phyloP scores from a whole-genome alignment of 2,797 vertebrate species.

The Pitangus sulphuratus region DNA sequence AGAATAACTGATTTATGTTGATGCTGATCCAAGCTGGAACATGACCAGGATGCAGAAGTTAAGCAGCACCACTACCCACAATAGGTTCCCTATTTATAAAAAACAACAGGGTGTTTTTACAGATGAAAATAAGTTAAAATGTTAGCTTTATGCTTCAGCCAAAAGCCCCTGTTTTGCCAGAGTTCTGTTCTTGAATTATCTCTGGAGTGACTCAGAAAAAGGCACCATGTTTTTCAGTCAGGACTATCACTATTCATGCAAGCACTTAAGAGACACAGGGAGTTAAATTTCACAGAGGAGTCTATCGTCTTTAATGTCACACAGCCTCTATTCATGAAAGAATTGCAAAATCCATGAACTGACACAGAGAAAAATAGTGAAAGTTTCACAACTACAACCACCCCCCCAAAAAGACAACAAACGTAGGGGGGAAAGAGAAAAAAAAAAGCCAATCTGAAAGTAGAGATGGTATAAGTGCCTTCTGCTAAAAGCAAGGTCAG shows the following conservation, averaged over 20 bases:
- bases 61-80: slow-evolving; percentile 7
- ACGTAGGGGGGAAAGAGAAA: neutral
- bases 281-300: neutral
- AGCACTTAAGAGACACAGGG: neutral
- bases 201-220: neutral
- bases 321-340: neutral
- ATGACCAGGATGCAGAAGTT: slow-evolving; percentile 31
- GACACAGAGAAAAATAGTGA: neutral
- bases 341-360: neutral
- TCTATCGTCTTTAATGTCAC: neutral
- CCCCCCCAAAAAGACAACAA: neutral
- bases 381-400: neutral
- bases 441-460: neutral
- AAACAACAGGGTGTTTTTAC: neutral
- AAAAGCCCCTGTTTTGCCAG: neutral
- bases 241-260: neutral
- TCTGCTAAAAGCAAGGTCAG: slow-evolving; percentile 37
- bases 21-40: slow-evolving; percentile 57
- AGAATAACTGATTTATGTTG: slow-evolving; percentile 50
- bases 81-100: neutral
- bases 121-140: neutral
- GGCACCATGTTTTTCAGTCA: neutral
- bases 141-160: neutral
- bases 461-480: neutral
- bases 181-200: neutral